Evolutionary conservation across 2,113 vertebrate genomes (phyloP).

Genomic region (Helogale parvula): DNA sequence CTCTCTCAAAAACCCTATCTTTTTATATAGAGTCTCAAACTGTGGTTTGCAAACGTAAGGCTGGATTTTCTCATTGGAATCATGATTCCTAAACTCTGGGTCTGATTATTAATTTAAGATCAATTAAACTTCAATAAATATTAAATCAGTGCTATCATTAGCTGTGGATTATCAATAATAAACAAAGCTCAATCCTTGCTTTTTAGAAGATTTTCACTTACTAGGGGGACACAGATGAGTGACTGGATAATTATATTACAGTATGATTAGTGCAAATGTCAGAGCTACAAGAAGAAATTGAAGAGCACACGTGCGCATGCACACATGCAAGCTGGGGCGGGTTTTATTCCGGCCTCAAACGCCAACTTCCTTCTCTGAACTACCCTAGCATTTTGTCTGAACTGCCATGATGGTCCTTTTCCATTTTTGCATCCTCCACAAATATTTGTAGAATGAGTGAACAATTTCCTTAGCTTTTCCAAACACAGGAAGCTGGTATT

Average conservation of each 20-base stretch:
- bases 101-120: conserved; percentile 21
- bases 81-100: background rate
- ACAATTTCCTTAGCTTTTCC: conserved; percentile 74
- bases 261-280: background rate
- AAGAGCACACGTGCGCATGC: no score
- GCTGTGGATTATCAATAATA: background rate
- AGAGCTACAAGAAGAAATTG: background rate
- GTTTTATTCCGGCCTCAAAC: background rate
- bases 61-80: background rate
- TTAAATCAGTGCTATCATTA: background rate
- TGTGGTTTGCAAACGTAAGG: background rate
- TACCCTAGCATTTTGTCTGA: conserved; percentile 42
- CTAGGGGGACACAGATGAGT: background rate
- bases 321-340: background rate
- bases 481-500: conserved; percentile 73
- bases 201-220: background rate
- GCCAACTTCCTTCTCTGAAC: background rate
- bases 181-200: background rate
- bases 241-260: background rate
- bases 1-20: background rate
- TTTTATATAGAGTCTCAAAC: background rate
- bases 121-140: background rate
- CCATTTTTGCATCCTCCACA: conserved; percentile 59
- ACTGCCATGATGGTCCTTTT: conserved; percentile 19
- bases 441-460: conserved; percentile 74